Conservation (phyloP, 2,113 vertebrate species). For the Myotis yumanensis region DNA sequence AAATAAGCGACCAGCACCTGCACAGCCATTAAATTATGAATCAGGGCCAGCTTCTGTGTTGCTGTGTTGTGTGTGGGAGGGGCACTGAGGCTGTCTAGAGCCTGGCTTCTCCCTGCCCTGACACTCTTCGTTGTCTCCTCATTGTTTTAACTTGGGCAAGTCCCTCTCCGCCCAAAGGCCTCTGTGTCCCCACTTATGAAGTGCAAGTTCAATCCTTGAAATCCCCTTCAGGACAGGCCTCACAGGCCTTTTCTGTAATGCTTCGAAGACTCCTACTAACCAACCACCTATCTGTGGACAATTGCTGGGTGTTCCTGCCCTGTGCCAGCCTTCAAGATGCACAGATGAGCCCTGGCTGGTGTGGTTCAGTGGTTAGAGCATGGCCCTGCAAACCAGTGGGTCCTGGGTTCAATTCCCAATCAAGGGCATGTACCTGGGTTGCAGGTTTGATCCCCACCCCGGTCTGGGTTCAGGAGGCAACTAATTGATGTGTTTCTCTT, state of each 20-base stretch:
- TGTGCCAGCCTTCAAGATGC: neutral
- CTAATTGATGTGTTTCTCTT: no score
- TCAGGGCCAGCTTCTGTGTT: slow-evolving; percentile 11
- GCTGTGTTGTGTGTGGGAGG: neutral
- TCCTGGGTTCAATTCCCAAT: no score
- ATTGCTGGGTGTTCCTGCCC: neutral
- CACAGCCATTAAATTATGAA: slow-evolving; percentile 56
- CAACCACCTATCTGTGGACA: neutral
- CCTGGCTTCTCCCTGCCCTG: neutral
- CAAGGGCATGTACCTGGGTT: no score
- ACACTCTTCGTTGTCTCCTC: neutral
- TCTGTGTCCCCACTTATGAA: neutral
- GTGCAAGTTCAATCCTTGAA: neutral
- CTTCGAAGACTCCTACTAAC: neutral
- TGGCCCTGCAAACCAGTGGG: no score
- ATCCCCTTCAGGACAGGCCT: neutral
- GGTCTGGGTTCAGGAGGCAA: no score
- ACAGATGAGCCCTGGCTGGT: neutral
- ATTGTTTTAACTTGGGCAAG: neutral
- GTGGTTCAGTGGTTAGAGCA: no score
- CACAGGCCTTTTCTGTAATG: neutral
- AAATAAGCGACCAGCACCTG: slow-evolving; percentile 56
- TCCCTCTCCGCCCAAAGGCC: neutral
- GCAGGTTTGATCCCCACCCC: no score
- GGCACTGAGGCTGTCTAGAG: neutral